A percentile compares a stretch with the other conserved stretches of the same genome.
Evolutionary conservation across 35 echinoderm and acorn worm genomes (phyloP).

Genomic region (Hemicentrotus pulcherrimus): DNA sequence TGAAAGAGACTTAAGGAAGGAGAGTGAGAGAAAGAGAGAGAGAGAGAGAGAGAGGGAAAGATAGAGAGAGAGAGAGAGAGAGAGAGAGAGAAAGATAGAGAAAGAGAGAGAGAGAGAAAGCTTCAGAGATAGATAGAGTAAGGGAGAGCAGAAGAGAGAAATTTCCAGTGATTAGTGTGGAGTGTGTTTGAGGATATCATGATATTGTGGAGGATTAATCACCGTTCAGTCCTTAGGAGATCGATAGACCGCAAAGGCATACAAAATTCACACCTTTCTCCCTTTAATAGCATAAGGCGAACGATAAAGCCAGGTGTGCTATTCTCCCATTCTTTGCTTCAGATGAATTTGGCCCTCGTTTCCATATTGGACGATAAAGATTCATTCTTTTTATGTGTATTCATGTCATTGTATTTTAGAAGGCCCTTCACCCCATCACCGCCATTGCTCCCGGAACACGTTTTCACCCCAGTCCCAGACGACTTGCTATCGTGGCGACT

Average conservation of each 20-base stretch:
- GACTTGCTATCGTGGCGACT: too few species aligned
- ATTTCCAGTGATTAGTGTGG: not conserved
- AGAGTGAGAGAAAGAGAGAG: too few species aligned
- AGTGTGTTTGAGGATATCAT: not conserved
- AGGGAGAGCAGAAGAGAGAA: not conserved
- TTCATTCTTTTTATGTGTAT: not conserved
- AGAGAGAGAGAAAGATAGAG: not conserved
- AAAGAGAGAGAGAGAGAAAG: not conserved
- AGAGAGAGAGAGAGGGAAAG: too few species aligned
- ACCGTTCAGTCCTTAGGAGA: not conserved
- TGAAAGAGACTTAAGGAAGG: too few species aligned
- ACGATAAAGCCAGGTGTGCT: not conserved
- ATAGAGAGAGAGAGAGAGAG: too few species aligned
- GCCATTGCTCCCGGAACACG: not conserved
- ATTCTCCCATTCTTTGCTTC: not conserved
- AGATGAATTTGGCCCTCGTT: not conserved
- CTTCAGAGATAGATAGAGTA: not conserved
- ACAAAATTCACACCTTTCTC: conserved; percentile 11
- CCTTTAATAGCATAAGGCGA: not conserved
- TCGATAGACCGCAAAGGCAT: not conserved
- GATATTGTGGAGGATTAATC: not conserved
- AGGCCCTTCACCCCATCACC: not conserved
- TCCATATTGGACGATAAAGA: not conserved
- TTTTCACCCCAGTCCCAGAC: too few species aligned
- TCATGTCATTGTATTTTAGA: not conserved